These are phyloP conservation scores for Aegotheles bennettii DNA, from an alignment of 2,113 vertebrate genomes.

Conservation along the genomic window DNA sequence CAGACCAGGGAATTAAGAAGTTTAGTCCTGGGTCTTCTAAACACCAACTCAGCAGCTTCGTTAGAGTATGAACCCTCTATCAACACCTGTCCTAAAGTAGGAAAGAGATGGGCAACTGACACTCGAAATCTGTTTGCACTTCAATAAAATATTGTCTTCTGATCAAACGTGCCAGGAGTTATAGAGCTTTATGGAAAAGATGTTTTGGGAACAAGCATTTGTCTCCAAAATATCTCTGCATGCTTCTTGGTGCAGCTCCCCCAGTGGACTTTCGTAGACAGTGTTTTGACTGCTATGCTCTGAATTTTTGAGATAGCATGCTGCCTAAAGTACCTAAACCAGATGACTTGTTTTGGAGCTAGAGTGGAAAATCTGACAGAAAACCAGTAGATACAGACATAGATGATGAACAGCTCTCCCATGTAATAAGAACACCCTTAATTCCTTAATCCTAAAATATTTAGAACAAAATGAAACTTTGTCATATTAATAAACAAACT, in stretches of 20 bases:
- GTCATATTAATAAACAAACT: not conserved
- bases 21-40: not conserved
- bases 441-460: not conserved
- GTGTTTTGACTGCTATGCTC: not conserved
- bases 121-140: not conserved
- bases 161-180: not conserved
- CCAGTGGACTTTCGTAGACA: not conserved
- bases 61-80: not conserved
- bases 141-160: not conserved
- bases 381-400: not conserved
- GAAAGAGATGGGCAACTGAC: not conserved
- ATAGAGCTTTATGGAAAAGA: not conserved
- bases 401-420: not conserved
- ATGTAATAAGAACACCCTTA: not conserved
- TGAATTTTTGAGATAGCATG: not conserved
- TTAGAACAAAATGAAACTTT: not conserved
- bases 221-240: not conserved
- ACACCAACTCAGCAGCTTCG: not conserved
- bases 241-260: not conserved
- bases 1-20: not conserved
- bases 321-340: not conserved
- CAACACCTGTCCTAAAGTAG: not conserved
- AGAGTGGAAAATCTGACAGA: not conserved
- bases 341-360: not conserved
- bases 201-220: fast-evolving